These are phyloP conservation scores for Hydroisotoma schaefferi DNA, from an alignment of 2,888 invertebrate genomes.

Conservation along the genomic window DNA sequence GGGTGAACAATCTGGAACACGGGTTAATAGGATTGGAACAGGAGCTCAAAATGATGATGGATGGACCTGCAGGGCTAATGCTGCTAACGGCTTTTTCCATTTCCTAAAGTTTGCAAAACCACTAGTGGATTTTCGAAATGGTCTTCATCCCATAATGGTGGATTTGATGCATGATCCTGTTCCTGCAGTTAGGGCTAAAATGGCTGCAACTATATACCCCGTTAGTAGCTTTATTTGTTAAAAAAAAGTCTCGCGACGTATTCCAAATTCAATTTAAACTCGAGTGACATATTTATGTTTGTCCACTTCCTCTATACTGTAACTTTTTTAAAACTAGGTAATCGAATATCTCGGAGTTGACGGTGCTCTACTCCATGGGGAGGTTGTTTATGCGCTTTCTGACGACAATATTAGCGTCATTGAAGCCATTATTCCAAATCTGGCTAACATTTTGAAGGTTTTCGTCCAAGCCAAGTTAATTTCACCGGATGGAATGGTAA, in stretches of 20 bases:
- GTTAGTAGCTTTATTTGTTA: too few species aligned
- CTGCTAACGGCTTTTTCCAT: constrained; percentile 35
- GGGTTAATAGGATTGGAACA: neutral
- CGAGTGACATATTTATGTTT: neutral
- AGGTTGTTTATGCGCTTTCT: constrained; percentile 39
- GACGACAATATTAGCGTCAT: constrained; percentile 44
- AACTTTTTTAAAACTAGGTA: constrained; percentile 33
- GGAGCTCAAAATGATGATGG: neutral
- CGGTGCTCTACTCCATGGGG: constrained; percentile 35
- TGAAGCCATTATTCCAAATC: constrained; percentile 38
- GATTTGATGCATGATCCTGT: constrained; percentile 40
- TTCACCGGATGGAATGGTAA: constrained; percentile 43
- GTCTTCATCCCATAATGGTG: constrained; percentile 37
- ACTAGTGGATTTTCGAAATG: constrained; percentile 40
- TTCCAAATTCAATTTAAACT: neutral
- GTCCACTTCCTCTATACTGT: neutral
- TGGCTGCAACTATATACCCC: constrained; percentile 28
- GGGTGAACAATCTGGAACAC: neutral
- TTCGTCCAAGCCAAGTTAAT: constrained; percentile 40
- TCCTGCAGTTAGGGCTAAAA: constrained; percentile 33
- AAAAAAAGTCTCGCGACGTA: too few species aligned
- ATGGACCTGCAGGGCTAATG: constrained; percentile 30
- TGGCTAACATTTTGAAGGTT: constrained; percentile 40
- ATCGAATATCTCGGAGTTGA: constrained; percentile 37
- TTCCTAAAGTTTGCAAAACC: constrained; percentile 40